These are phyloP conservation scores for Arenicola marina DNA, from an alignment of 2,888 invertebrate genomes.

Conservation along the genomic window DNA sequence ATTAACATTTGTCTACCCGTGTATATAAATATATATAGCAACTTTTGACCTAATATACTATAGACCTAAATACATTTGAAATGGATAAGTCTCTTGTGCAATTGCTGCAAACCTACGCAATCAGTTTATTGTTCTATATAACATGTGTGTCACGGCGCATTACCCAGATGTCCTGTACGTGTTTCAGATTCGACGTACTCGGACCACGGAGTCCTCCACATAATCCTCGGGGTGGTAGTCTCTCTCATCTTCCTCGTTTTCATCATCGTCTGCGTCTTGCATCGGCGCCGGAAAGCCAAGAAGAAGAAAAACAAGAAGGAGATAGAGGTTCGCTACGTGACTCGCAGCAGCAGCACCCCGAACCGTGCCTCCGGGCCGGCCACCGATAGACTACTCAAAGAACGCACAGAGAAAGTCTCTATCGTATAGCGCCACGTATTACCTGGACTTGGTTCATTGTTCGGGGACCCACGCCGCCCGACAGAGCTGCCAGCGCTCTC, in stretches of 20 bases:
- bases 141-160: too few relatives aligned
- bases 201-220: constrained; percentile 32
- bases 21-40: too few relatives aligned
- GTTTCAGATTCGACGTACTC: constrained; percentile 6
- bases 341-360: constrained; percentile 10
- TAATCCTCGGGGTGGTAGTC: constrained; percentile 34
- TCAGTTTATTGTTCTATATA: too few relatives aligned
- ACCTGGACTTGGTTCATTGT: background rate
- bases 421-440: constrained; percentile 28
- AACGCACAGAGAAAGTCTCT: constrained; percentile 36
- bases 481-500: too few relatives aligned
- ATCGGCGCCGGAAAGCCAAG: constrained; percentile 27
- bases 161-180: too few relatives aligned
- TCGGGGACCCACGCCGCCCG: too few relatives aligned
- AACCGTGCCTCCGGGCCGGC: constrained; percentile 8
- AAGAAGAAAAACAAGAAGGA: constrained; percentile 28
- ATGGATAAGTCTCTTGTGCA: too few relatives aligned
- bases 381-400: constrained; percentile 27
- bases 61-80: too few relatives aligned
- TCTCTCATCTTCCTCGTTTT: constrained; percentile 31
- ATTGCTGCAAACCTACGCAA: too few relatives aligned
- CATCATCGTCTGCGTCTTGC: constrained; percentile 33
- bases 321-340: constrained; percentile 34
- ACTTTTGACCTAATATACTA: too few relatives aligned
- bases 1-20: too few relatives aligned